Evolutionary conservation across 2,888 invertebrate genomes (phyloP), one percentile per base, ranked within the genome.

Genomic region (Apotomis turbidana): DNA sequence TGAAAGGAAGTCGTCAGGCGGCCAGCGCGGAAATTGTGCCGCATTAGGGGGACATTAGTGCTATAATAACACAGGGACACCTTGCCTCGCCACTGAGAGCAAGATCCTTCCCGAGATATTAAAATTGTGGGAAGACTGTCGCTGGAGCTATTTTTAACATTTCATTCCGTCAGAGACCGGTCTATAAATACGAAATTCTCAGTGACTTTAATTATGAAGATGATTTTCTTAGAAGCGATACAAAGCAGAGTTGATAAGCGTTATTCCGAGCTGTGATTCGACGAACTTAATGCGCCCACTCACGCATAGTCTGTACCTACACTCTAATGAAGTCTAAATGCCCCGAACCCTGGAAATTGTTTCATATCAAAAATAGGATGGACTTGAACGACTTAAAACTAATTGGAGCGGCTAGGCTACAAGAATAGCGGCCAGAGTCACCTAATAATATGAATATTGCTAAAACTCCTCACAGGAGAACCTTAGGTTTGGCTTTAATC

Each of bases 1-100:
- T 68, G 51, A 72, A 63, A 70, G 74, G 74, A 70, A 72, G 73
- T 72, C 70, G 73, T 73, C 67, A 70, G 72, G 49, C 69, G 74
- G 27, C 55, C 62, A 68, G 74, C 49, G 68, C 74, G 74, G 74
- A 74, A 70, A 74, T 74, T 74, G 73, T 74, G 70, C 60, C 74
- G 68, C 73, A 71, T 74, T 74, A 74, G 60, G 49, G 67, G 13
- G 67, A 70, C 73, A 73, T 74, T 74, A 74, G 63, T 58, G 41
- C 69, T 60, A 36, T 73, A 73, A 74, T 74, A 73, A 70, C 70
- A 71, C 70, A 71, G 74, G 66, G 74, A 69, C 71, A 74, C 74
- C 71, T 74, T 64, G 67, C 68, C 27, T 52, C 58, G 68, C 15
- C 12, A 13, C 52, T 51, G 44, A 44, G 58, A 63, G 27, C 46